Percentiles rank a stretch among this genome's conserved stretches.
These are phyloP conservation scores for Sebastes steindachneri DNA, from an alignment of 2,797 vertebrate species.

Conservation along the genomic window DNA sequence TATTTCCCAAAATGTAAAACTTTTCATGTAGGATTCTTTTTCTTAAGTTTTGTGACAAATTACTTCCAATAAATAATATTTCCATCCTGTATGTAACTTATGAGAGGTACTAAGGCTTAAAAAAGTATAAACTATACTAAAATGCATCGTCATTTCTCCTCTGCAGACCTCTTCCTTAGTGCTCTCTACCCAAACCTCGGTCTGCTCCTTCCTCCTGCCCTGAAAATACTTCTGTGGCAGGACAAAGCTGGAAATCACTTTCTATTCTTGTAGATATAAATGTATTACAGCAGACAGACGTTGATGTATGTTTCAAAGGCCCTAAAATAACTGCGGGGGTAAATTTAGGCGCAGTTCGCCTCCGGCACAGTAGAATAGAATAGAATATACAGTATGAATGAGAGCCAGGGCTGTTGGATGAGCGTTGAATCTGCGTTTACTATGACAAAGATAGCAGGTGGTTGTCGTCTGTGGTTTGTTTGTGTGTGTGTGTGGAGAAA, in stretches of 20 bases:
- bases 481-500: background rate
- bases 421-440: conserved; percentile 9
- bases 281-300: conserved; percentile 61
- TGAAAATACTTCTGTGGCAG: background rate
- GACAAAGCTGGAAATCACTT: conserved; percentile 39
- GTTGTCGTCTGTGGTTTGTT: conserved; percentile 28
- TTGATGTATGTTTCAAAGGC: conserved; percentile 66
- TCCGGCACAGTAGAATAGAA: conserved; percentile 11
- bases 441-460: conserved; percentile 62
- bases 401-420: conserved; percentile 5
- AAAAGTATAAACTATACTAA: background rate
- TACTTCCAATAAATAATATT: background rate
- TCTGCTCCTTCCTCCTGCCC: background rate
- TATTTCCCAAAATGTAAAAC: background rate
- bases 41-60: background rate
- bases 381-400: conserved; percentile 30
- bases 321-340: conserved; percentile 66
- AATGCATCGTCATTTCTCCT: background rate
- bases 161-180: background rate
- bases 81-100: background rate
- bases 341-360: conserved; percentile 54
- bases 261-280: conserved; percentile 71
- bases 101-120: background rate
- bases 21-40: background rate
- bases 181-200: background rate